Evolutionary conservation across 2,888 invertebrate species (phyloP).

Genomic region (Agrotis segetum): DNA sequence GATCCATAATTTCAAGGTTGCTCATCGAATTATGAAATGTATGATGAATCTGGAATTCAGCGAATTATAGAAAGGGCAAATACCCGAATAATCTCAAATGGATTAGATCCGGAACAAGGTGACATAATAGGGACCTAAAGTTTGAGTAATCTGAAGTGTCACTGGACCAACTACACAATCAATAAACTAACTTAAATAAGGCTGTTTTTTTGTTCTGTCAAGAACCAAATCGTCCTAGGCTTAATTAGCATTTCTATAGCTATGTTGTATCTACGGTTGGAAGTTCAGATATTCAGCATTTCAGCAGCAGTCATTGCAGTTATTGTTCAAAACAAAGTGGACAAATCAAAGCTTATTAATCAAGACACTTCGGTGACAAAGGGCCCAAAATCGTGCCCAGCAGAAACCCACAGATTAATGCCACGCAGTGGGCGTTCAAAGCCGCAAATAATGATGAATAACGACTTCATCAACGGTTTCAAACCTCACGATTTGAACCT

Average conservation of each 20-base stretch:
- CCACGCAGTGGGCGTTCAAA: background rate
- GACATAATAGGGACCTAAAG: too few relatives aligned
- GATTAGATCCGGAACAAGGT: too few relatives aligned
- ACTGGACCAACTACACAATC: background rate
- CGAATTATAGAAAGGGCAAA: too few relatives aligned
- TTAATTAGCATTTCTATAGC: background rate
- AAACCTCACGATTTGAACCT: slow-evolving; percentile 4
- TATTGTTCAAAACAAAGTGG: background rate
- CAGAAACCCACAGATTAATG: background rate
- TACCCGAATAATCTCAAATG: too few relatives aligned
- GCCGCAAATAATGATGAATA: slow-evolving; percentile 23
- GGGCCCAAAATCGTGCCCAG: slow-evolving; percentile 11
- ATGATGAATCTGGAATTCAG: too few relatives aligned
- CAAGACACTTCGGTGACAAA: background rate
- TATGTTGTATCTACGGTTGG: background rate
- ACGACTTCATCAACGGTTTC: slow-evolving; percentile 3
- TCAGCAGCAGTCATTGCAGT: background rate
- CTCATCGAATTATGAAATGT: too few relatives aligned
- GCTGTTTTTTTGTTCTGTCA: background rate
- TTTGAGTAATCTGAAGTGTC: background rate
- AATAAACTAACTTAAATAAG: background rate
- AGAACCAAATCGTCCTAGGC: background rate
- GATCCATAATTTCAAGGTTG: too few relatives aligned
- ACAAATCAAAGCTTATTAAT: background rate
- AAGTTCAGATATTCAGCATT: background rate